Conservation (phyloP, 2,797 vertebrate species). For the Gadopsis marmoratus region DNA sequence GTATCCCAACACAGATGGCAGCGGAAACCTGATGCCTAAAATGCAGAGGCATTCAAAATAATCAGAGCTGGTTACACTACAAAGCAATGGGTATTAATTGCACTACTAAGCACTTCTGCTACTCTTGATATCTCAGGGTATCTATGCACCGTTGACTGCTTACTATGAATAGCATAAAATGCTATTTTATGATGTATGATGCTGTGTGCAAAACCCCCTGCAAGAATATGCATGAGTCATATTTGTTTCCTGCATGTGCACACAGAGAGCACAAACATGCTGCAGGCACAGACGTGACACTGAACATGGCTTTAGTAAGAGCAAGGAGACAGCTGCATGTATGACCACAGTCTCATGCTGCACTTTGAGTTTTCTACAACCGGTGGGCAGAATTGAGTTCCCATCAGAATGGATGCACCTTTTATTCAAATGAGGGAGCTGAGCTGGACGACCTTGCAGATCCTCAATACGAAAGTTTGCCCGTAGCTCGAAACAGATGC, state of each 20-base stretch:
- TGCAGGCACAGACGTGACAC: not conserved
- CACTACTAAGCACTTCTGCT: slow-evolving; percentile 19
- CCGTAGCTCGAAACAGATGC: not conserved
- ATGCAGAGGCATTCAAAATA: slow-evolving; percentile 42
- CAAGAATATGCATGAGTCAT: not conserved
- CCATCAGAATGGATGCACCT: slow-evolving; percentile 2
- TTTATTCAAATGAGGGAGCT: slow-evolving; percentile 40
- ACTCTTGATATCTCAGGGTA: slow-evolving; percentile 1
- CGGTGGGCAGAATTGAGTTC: slow-evolving; percentile 26
- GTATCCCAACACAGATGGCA: slow-evolving; percentile 44
- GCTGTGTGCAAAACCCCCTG: not conserved
- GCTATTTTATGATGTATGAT: not conserved
- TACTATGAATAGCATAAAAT: not conserved
- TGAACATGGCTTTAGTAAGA: slow-evolving; percentile 6
- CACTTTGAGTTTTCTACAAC: slow-evolving; percentile 11
- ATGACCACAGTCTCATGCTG: slow-evolving; percentile 15
- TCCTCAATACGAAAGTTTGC: not conserved
- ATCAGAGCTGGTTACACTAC: slow-evolving; percentile 21
- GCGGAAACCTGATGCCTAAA: slow-evolving; percentile 53
- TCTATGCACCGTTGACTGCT: not conserved
- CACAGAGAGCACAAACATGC: not conserved
- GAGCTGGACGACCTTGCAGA: slow-evolving; percentile 7
- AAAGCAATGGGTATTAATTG: slow-evolving; percentile 14
- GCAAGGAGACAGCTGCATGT: not conserved
- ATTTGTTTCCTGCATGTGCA: slow-evolving; percentile 4